Evolutionary conservation across 2,888 invertebrate genomes (phyloP).

Genomic region (Sinodicranocentrus sp.): DNA sequence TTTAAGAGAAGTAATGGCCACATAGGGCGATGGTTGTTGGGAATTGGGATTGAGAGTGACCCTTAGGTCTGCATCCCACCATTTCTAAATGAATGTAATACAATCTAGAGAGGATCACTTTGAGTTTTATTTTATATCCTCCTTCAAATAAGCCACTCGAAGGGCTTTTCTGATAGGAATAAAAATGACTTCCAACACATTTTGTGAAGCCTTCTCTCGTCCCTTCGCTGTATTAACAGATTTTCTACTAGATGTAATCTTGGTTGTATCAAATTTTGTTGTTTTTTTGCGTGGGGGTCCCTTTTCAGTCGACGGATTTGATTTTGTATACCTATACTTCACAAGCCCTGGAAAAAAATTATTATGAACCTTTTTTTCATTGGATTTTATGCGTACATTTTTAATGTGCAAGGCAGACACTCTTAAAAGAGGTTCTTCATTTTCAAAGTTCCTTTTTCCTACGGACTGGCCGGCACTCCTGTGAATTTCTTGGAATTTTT

Average conservation of each 20-base stretch:
- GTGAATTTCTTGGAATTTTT: constrained; percentile 77
- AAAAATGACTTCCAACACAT: constrained; percentile 64
- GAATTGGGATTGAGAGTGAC: constrained; percentile 73
- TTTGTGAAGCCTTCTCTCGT: constrained; percentile 35
- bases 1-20: constrained; percentile 76
- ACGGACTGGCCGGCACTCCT: constrained; percentile 74
- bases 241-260: constrained; percentile 37
- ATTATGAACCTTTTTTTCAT: constrained; percentile 60
- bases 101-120: constrained; percentile 72
- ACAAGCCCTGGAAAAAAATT: constrained; percentile 29
- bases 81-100: constrained; percentile 75
- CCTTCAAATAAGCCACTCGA: background rate
- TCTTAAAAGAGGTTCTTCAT: constrained; percentile 52
- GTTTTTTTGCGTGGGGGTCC: constrained; percentile 74
- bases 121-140: constrained; percentile 33
- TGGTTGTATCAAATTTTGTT: constrained; percentile 67
- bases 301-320: constrained; percentile 54
- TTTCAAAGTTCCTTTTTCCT: constrained; percentile 54
- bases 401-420: constrained; percentile 60
- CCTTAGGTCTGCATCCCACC: constrained; percentile 71
- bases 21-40: constrained; percentile 73
- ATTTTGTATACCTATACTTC: background rate
- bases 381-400: constrained; percentile 55
- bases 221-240: constrained; percentile 55
- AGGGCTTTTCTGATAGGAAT: constrained; percentile 56